phyloP scores from a whole-genome alignment of 2,113 vertebrate species.

The Emydura subglobosa region DNA sequence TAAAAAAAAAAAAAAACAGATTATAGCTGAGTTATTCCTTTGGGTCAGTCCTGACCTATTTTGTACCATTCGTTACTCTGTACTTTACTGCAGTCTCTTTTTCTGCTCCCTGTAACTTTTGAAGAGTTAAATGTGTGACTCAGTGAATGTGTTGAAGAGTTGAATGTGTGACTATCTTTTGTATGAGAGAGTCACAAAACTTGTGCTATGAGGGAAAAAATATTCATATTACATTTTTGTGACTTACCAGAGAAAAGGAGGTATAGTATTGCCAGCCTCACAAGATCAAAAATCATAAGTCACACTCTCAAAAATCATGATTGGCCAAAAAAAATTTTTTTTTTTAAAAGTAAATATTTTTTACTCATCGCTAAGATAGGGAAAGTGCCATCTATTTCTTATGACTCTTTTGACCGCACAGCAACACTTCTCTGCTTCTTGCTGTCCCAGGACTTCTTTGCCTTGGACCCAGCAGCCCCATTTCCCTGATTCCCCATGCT shows the following conservation, averaged over 20 bases:
- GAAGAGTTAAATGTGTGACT: background rate
- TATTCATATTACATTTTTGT: background rate
- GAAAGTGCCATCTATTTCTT: background rate
- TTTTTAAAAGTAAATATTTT: background rate
- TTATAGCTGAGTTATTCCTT: background rate
- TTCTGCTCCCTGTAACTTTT: accelerated
- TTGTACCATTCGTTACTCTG: background rate
- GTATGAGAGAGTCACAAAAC: background rate
- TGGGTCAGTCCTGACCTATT: background rate
- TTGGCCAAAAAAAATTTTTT: background rate
- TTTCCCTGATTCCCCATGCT: background rate
- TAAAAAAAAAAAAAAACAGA: background rate
- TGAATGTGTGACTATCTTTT: background rate
- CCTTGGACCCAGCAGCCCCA: background rate
- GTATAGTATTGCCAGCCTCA: background rate
- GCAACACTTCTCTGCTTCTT: background rate
- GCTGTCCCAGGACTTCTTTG: background rate
- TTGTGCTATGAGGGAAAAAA: background rate
- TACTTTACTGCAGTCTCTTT: background rate
- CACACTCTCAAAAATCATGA: background rate
- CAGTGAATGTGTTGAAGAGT: background rate
- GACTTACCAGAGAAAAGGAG: background rate
- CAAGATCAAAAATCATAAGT: background rate
- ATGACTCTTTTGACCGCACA: background rate
- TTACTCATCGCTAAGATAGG: background rate